These are phyloP conservation scores for Sphenopsis melanotis DNA, from an alignment of 2,797 vertebrate genomes.

Conservation along the genomic window DNA sequence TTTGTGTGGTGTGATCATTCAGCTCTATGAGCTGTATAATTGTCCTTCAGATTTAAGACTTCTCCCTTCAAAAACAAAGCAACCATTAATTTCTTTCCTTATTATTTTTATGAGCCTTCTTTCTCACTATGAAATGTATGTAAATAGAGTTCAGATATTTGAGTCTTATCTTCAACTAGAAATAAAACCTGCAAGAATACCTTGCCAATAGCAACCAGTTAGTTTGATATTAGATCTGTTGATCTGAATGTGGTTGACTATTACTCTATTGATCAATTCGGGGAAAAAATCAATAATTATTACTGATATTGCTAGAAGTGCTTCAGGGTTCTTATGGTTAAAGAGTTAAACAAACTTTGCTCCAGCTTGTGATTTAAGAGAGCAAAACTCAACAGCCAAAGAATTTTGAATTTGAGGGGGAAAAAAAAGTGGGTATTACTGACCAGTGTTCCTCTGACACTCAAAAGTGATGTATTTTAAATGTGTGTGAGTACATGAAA, in stretches of 20 bases:
- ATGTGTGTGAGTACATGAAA: neutral
- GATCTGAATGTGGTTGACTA: neutral
- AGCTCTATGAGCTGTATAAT: neutral
- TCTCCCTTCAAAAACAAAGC: neutral
- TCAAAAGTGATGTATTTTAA: neutral
- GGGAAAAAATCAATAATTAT: neutral
- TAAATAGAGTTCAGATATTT: neutral
- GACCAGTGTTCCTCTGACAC: neutral
- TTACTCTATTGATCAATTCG: neutral
- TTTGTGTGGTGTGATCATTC: neutral
- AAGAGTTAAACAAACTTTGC: neutral
- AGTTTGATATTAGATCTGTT: neutral
- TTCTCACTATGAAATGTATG: neutral
- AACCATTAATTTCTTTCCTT: neutral
- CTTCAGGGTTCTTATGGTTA: neutral
- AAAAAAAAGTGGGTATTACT: neutral
- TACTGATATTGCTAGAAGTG: neutral
- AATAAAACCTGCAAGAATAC: neutral
- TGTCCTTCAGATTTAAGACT: neutral
- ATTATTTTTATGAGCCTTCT: neutral
- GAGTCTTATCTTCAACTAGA: neutral
- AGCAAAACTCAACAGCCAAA: neutral
- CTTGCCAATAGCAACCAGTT: neutral
- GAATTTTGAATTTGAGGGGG: neutral
- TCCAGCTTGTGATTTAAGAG: neutral